These are phyloP conservation scores for Maniola jurtina DNA, from an alignment of 1,140 invertebrate species.

Conservation along the genomic window DNA sequence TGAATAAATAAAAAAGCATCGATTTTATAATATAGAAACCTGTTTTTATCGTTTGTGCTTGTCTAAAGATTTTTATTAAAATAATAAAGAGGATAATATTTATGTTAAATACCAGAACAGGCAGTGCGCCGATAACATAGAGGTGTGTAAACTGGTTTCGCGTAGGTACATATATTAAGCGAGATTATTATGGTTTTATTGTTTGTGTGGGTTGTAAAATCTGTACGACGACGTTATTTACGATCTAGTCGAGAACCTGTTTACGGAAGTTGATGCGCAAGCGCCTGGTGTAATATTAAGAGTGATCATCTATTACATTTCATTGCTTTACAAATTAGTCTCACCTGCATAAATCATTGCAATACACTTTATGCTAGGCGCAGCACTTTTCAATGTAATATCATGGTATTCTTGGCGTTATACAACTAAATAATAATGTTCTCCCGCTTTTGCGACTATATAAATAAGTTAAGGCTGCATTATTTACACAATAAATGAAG, in stretches of 20 bases:
- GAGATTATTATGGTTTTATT: constrained; percentile 1
- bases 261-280: constrained; percentile 6
- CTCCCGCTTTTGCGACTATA: no score
- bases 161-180: background rate
- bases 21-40: no score
- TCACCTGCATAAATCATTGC: background rate
- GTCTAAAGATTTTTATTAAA: no score
- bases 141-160: constrained; percentile 14
- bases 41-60: no score
- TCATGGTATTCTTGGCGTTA: no score
- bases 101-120: constrained; percentile 12
- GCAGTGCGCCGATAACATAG: background rate
- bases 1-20: no score
- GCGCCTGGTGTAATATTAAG: constrained; percentile 5
- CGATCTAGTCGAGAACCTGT: background rate
- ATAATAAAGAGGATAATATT: background rate
- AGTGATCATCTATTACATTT: background rate
- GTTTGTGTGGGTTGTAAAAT: constrained; percentile 9
- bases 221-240: background rate
- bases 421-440: no score
- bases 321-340: background rate
- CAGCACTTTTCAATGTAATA: background rate
- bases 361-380: background rate
- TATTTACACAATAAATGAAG: no score
- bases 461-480: no score